phyloP scores from a whole-genome alignment of 2,113 vertebrate species.

The Polypterus senegalus region DNA sequence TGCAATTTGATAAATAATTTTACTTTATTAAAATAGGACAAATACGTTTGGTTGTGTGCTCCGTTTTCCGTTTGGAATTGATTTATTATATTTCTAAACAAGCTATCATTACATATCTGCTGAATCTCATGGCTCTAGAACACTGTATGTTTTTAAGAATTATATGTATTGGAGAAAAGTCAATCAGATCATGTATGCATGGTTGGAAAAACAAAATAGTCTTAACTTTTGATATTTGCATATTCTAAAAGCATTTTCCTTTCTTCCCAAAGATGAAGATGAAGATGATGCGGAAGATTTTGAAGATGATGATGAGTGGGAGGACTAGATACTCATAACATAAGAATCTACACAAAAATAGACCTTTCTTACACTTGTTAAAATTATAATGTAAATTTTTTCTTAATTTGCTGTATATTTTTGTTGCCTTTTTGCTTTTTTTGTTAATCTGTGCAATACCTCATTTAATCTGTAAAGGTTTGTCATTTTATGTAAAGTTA shows the following conservation, averaged over 20 bases:
- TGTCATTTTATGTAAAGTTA: conserved; percentile 61
- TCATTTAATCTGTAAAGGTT: conserved; percentile 86
- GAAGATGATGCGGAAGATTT: conserved; percentile 95
- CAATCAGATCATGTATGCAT: no score
- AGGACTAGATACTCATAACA: conserved; percentile 73
- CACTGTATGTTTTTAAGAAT: no score
- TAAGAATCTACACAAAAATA: conserved; percentile 70
- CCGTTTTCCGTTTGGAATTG: no score
- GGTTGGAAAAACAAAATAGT: no score
- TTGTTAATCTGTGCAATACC: conserved; percentile 96
- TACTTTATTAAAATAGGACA: no score
- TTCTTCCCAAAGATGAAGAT: conserved; percentile 69
- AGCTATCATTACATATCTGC: no score
- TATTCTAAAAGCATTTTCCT: neutral
- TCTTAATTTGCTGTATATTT: conserved; percentile 93
- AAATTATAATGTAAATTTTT: conserved; percentile 86
- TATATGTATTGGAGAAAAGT: no score
- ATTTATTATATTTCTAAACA: no score
- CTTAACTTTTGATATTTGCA: no score
- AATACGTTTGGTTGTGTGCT: no score
- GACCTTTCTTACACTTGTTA: conserved; percentile 82
- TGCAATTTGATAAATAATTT: no score
- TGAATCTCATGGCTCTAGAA: no score
- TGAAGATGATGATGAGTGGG: conserved; percentile 98
- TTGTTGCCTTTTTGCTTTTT: conserved; percentile 81